A percentile compares a stretch with the other conserved stretches of the same genome.
Evolutionary conservation across 1,140 invertebrate species (phyloP).

Genomic region (Ceratina japonica): DNA sequence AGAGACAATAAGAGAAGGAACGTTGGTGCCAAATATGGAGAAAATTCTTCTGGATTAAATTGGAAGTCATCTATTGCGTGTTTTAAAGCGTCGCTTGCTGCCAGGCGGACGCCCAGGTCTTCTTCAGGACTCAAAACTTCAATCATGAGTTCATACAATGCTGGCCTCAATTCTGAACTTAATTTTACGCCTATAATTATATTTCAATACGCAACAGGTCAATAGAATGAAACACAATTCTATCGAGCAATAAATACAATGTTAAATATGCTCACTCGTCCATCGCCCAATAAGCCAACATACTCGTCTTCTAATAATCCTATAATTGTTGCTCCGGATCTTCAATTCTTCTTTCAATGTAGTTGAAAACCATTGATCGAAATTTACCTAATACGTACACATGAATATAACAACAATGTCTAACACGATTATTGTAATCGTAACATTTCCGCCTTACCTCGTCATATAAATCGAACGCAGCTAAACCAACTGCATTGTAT

Average conservation of each 20-base stretch:
- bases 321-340: slow-evolving; percentile 90
- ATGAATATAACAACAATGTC: slow-evolving; percentile 11
- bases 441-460: slow-evolving; percentile 82
- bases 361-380: slow-evolving; percentile 95
- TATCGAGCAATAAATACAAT: slow-evolving; percentile 1
- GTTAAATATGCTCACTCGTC: slow-evolving; percentile 65
- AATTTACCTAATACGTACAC: slow-evolving; percentile 84
- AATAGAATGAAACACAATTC: background rate
- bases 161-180: slow-evolving; percentile 87
- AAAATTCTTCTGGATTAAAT: slow-evolving; percentile 92
- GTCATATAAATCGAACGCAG: slow-evolving; percentile 95
- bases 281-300: slow-evolving; percentile 89
- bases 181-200: slow-evolving; percentile 86
- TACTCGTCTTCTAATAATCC: slow-evolving; percentile 92
- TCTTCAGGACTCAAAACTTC: slow-evolving; percentile 86
- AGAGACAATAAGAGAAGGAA: slow-evolving; percentile 91
- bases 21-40: slow-evolving; percentile 87
- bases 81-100: slow-evolving; percentile 88
- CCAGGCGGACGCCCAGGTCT: slow-evolving; percentile 91
- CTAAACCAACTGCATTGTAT: slow-evolving; percentile 94
- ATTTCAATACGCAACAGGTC: slow-evolving; percentile 31
- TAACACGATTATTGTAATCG: background rate
- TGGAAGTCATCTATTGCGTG: slow-evolving; percentile 94
- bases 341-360: slow-evolving; percentile 90
- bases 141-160: slow-evolving; percentile 89